Base-by-base conservation (phyloP, 2,797 vertebrate genomes). In the Acrossocheilus fasciatus region DNA sequence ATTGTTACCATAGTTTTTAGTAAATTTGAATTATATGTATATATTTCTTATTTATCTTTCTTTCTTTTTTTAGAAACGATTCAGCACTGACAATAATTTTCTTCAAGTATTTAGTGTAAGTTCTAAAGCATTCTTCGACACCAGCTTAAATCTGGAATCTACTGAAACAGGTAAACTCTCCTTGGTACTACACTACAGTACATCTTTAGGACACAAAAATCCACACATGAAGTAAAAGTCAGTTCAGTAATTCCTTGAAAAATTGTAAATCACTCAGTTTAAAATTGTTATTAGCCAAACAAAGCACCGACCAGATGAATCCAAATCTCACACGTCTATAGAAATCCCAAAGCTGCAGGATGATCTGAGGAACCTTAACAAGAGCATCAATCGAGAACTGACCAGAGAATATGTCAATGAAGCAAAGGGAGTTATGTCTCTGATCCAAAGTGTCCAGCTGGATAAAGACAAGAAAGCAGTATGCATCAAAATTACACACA, bases 391-490 rank as follows among this genome's bases (percentile, higher is more conserved):
- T 11, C 23, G 39, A 72, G 11, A 43, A 1, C 20, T 72, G 5
- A n/a, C 20, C 11, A 72, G 20, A 14, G 39, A 72, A 43, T 72
- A 72, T 72, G 39, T 72, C 20, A n/a, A 14, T 43, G 39, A 43
- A n/a, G 69, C 69, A 72, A 72, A 43, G 11, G 39, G 39, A 14
- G 20, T 72, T 43, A 6, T 43, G 10, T 43, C 69, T 20, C 36
- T 81, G 64, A 81, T 81, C 64, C 64, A 81, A 36, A 81, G 79
- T 69, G 45, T 81, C 45, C 79, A 69, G 8, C 45, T 15, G 18
- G 18, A 39, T 81, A 36, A 0, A 81, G 30, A 69, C 7, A n/a
- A 9, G 30, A 52, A 45, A 69, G 6, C 20, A 30, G 79, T 81
- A 81, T 4, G 20, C 34, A 4, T 30, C 7, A 18, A 15, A 45